Base-by-base conservation (phyloP, 2,888 invertebrate species). In the Yponomeuta evonymella region DNA sequence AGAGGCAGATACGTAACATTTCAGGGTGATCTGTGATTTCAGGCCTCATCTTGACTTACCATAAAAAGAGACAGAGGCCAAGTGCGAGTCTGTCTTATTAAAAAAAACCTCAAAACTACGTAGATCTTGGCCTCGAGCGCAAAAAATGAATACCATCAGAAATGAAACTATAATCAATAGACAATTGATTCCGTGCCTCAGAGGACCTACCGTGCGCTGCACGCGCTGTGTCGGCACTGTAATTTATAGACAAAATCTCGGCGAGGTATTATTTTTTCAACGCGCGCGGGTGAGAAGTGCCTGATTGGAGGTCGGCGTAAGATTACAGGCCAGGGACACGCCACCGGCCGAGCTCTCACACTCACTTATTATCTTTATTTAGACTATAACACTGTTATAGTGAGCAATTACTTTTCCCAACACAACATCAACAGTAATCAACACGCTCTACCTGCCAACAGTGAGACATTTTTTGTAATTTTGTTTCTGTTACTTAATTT, bases 251-350 rank as follows among this genome's bases (percentile, higher is more conserved):
- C 90, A 68, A 84, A 91, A 89, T 86, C 87, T 85, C 84, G 79
- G 80, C 82, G 83, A 87, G 83, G 87, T 89, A 90, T 92, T 89
- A 92, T 92, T 92, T 91, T 92, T 92, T 92, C 90, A 92, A 87
- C 91, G 89, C 92, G 88, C 83, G 76, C 83, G 90, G 90, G 92
- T 92, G 92, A 92, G 91, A 92, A 92, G 86, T 88, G 89, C 88
- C 85, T 90, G 90, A 92, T 91, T 92, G 89, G 84, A 84, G 90
- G 85, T 85, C 91, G 91, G 92, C 86, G 71, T 76, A 76, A 86
- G 90, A 92, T 92, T 90, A 92, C 90, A 92, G 90, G 82, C 81
- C 78, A 79, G 83, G 76, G 86, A 86, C 90, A 86, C 87, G 89
- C 90, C 89, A 89, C 89, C 89, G 84, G 81, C 86, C 79, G 78